A percentile compares a stretch with the other conserved stretches of the same genome.
These are phyloP conservation scores for Bradynema listronoti DNA, from an alignment of 1,140 invertebrate species.

Conservation along the genomic window DNA sequence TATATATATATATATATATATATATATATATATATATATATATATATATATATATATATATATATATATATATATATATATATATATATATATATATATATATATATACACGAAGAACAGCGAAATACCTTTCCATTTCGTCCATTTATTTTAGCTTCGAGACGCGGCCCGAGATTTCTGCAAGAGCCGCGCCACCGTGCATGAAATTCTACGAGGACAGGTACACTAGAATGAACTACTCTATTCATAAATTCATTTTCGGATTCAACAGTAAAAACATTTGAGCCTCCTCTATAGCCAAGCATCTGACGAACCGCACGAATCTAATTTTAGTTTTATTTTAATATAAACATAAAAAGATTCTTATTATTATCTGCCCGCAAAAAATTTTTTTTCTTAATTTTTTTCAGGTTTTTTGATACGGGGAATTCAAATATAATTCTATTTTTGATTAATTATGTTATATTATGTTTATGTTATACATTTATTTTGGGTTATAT, in stretches of 20 bases:
- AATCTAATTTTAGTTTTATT: not conserved
- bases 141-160: slow-evolving; percentile 30
- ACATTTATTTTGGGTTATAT: too few species aligned
- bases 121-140: too few species aligned
- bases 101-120: too few species aligned
- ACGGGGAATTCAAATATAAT: not conserved
- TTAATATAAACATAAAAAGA: not conserved
- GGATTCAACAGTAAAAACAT: slow-evolving; percentile 8
- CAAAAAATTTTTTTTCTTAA: too few species aligned
- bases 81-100: too few species aligned
- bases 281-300: not conserved
- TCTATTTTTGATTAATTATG: not conserved
- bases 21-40: too few species aligned
- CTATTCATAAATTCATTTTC: slow-evolving; percentile 25
- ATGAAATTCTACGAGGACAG: slow-evolving; percentile 17
- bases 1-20: too few species aligned
- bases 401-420: too few species aligned
- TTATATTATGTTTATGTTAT: too few species aligned
- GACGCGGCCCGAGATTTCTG: slow-evolving; percentile 23
- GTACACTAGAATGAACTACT: slow-evolving; percentile 10
- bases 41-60: too few species aligned
- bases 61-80: too few species aligned
- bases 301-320: not conserved
- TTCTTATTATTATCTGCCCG: too few species aligned
- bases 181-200: slow-evolving; percentile 29